Percentiles rank a stretch among this genome's conserved stretches.
Conservation (phyloP, 2,113 vertebrate species). For the Chroicocephalus ridibundus region DNA sequence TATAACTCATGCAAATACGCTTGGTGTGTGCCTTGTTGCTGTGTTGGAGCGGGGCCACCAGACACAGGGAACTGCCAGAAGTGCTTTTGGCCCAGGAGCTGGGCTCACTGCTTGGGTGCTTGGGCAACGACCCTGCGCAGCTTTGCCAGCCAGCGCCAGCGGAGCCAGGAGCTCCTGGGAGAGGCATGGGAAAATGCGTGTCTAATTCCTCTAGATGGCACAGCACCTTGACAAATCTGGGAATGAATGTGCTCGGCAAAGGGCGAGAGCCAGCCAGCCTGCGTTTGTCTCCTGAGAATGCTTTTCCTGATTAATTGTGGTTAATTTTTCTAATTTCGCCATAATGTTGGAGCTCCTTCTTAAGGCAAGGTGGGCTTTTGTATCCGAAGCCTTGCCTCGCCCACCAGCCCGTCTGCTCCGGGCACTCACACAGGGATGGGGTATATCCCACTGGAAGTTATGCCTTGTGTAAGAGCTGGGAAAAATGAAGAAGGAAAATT, state of each 20-base stretch:
- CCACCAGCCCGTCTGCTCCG: background rate
- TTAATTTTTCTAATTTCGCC: background rate
- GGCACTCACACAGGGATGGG: background rate
- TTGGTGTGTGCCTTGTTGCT: background rate
- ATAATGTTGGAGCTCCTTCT: background rate
- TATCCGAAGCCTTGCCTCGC: background rate
- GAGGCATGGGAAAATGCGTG: accelerated
- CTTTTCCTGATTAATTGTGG: background rate
- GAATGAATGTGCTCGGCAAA: accelerated
- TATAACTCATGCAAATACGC: background rate
- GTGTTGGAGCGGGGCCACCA: background rate
- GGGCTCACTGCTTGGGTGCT: accelerated
- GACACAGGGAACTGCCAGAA: background rate
- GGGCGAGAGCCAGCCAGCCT: background rate
- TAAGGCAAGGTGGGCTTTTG: background rate
- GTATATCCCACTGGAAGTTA: background rate
- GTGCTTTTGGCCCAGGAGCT: background rate
- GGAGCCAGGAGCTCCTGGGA: background rate
- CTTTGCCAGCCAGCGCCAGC: background rate
- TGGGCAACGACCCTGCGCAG: accelerated
- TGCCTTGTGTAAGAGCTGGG: background rate
- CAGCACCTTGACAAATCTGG: background rate
- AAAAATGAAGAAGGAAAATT: background rate
- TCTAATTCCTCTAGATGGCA: conserved; percentile 30
- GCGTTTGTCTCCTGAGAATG: background rate